These are phyloP conservation scores for Suncus etruscus DNA, from an alignment of 2,113 vertebrate genomes.

Conservation along the genomic window DNA sequence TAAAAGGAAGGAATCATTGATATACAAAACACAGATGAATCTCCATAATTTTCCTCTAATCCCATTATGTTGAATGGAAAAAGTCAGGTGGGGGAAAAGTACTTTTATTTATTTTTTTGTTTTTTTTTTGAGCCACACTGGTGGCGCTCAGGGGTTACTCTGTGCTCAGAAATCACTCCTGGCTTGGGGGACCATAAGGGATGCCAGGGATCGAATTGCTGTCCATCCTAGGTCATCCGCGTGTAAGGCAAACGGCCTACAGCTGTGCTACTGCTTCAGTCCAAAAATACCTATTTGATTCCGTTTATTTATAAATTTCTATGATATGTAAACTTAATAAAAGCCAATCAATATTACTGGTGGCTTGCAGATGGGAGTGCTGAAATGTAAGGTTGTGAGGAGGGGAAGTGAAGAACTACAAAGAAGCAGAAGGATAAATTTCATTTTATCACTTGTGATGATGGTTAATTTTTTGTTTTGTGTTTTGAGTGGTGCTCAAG, in stretches of 20 bases:
- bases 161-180: no score
- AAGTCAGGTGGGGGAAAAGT: background rate
- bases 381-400: background rate
- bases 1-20: constrained; percentile 6
- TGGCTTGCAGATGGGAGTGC: background rate
- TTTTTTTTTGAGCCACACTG: no score
- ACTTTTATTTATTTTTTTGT: no score
- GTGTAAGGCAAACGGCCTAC: no score
- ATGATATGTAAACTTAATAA: constrained; percentile 29
- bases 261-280: no score
- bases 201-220: no score
- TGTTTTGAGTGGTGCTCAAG: no score
- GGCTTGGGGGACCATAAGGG: no score
- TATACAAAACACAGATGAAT: background rate
- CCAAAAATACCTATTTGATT: background rate
- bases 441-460: background rate
- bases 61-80: constrained; percentile 31
- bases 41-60: background rate
- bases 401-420: background rate
- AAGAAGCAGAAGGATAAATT: background rate
- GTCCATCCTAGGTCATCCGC: no score
- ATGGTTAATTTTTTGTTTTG: background rate
- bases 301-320: background rate
- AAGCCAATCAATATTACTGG: background rate
- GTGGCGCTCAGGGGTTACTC: no score